Base-by-base conservation (phyloP, 2,113 vertebrate species). In the Thinocorus orbignyianus region DNA sequence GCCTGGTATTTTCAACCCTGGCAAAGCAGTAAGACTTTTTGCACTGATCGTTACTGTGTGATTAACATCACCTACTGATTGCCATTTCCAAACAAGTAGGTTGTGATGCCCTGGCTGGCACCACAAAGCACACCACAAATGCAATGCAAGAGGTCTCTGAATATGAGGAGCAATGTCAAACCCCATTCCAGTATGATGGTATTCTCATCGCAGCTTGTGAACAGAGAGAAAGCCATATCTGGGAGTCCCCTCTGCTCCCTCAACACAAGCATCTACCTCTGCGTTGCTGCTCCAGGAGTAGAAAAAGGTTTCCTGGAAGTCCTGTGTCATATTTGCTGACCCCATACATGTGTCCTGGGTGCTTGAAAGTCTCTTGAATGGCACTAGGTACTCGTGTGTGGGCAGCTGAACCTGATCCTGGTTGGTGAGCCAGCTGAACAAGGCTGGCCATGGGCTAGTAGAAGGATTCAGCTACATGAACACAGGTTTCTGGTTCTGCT, bases 121-220 rank as follows among this genome's bases (percentile, higher is more conserved):
- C 41, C 15, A 71, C 66, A 65, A 72, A 82, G 17, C 8, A 51
- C 4, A 16, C 8, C 10, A 78, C 42, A 86, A 49, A 77, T 48
- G 7, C 66, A 42, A 54, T 23, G 35, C 1, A 4, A 92, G 39
- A 37, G 6, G 4, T 72, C 68, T 77, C 55, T 71, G 62, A 88
- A 46, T 54, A 51, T 31, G 48, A 62, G 20, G 31, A 14, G 4
- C 28, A 62, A 42, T 35, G 46, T 12, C 44, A 41, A 82, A 82
- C 61, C 5, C 13, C 46, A 13, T 26, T 39, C 31, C 37, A 44
- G 11, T 17, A 46, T 0, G 6, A 16, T 18, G 8, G 1, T 24
- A 9, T 54, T 90, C 54, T 77, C 42, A 39, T 41, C 0, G 2
- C 44, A 90, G 13, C 30, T 68, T 72, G 14, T 57, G 51, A 92